Evolutionary conservation across 2,113 vertebrate genomes (phyloP).

Genomic region (Myotis yumanensis): DNA sequence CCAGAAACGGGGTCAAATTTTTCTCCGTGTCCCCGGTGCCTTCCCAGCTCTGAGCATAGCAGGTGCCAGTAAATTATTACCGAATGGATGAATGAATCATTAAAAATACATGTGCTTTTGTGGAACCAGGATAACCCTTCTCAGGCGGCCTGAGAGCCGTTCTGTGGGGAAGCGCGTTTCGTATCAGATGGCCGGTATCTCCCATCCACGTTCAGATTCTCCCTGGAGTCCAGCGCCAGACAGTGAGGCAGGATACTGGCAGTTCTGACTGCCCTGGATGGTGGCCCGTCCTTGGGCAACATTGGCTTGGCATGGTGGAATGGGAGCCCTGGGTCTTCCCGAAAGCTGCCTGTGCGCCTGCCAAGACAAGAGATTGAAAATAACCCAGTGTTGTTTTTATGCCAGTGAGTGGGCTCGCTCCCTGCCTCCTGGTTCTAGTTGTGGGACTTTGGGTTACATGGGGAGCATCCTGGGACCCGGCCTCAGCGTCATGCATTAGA

Average conservation of each 20-base stretch:
- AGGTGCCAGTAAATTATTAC: neutral
- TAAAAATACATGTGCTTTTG: slow-evolving; percentile 37
- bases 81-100: neutral
- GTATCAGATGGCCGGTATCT: neutral
- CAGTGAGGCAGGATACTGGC: slow-evolving; percentile 55
- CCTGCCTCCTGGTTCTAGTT: neutral
- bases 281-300: slow-evolving; percentile 51
- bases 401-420: neutral
- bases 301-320: slow-evolving; percentile 3
- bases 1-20: neutral
- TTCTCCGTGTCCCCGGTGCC: neutral
- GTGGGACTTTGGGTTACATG: neutral
- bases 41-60: neutral
- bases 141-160: neutral
- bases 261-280: slow-evolving; percentile 23
- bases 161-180: neutral
- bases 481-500: neutral
- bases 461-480: neutral
- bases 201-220: neutral
- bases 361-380: slow-evolving; percentile 57
- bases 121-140: neutral
- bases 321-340: slow-evolving; percentile 68
- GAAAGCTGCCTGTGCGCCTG: slow-evolving; percentile 54
- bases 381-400: neutral
- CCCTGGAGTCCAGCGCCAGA: slow-evolving; percentile 22